Base-by-base conservation (phyloP, 2,888 invertebrate species). In the Drosophila fulvimacula region DNA sequence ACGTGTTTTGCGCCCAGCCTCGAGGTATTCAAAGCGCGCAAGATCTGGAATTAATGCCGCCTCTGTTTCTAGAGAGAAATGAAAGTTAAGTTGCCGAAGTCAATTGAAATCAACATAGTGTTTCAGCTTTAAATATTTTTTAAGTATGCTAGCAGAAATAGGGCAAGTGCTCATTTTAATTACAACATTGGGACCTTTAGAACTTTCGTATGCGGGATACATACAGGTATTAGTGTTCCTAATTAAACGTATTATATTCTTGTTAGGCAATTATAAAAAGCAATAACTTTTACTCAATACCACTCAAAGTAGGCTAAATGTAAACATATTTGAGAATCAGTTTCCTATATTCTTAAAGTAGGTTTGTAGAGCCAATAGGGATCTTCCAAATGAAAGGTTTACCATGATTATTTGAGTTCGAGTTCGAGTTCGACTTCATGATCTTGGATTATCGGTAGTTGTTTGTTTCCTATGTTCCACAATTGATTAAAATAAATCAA, bases 1-100 rank as follows among this genome's bases (percentile, higher is more conserved):
- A 90, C n/a, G 76, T 88, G 53, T 92, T 92, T 58, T 91, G 90
- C 57, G 51, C 81, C 27, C 82, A 87, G 56, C 88, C 87, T n/a
- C 60, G 67, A 39, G 84, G 82, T n/a, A 78, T 91, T 13, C 82
- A 84, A 48, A 81, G 63, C 19, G 58, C 80, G 6, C 69, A 76
- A 10, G 91, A 92, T 69, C 65, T 91, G 34, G 77, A 79, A 15
- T 66, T 73, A 39, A 66, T 91, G 52, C 87, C 87, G 0, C 32
- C 62, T 7, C 39, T 84, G 10, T 52, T 71, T 10, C n/a, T 78
- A 10, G 64, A 78, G 2, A 65, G 60, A 53, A 62, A 73, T 10
- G 67, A 82, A 13, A 41, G 32, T 24, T 79, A 49, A 49, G 5
- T 9, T 1, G 0, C 15, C 39, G 7, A 17, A 5, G 19, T 17